Base-by-base conservation (phyloP, 1,140 invertebrate genomes). In the Drosophila sucinea region DNA sequence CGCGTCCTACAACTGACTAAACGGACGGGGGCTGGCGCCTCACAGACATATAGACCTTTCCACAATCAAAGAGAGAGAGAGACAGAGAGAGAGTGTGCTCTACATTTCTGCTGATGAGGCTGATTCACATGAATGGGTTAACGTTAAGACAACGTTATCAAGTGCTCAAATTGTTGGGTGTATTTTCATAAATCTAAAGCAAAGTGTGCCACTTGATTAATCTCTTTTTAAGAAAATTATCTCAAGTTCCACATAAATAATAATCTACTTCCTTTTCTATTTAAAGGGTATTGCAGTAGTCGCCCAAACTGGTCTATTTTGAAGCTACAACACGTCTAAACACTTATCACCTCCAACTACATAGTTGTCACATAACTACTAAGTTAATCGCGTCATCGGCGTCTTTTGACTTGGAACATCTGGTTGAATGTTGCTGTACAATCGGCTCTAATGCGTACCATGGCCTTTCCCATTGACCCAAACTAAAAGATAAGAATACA, bases 1-100 rank as follows among this genome's bases (percentile, higher is more conserved):
- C 56, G 57, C 32, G 70, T 55, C 44, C 47, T 62, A 51, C 54
- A 17, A 65, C 70, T 73, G 74, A 77, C 70, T 73, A 66, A 57
- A 61, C 55, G n/a, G 35, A 8, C 35, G 10, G 7, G 40, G 51
- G 30, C 60, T 56, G 8, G 30, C 10, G 62, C 62, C 41, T 62
- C 32, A 47, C 41, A 65, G 56, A 63, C 51, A 11, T 17, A 56
- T n/a, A 57, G 62, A 29, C 33, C 11, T 65, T 25, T 3, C 27
- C 44, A 51, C 8, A 51, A 51, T 51, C 44, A 2, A 5, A 2
- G 6, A 47, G 44, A 55, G 7, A 40, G 8, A 7, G 30, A 10
- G 35, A 38, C 7, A 38, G 35, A 38, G 35, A 8, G 35, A 11
- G 7, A 11, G 10, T 23, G 10, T 67, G 27, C 41, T 11, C 57